phyloP scores from a whole-genome alignment of 2,113 vertebrate species.

The Otocyon megalotis region DNA sequence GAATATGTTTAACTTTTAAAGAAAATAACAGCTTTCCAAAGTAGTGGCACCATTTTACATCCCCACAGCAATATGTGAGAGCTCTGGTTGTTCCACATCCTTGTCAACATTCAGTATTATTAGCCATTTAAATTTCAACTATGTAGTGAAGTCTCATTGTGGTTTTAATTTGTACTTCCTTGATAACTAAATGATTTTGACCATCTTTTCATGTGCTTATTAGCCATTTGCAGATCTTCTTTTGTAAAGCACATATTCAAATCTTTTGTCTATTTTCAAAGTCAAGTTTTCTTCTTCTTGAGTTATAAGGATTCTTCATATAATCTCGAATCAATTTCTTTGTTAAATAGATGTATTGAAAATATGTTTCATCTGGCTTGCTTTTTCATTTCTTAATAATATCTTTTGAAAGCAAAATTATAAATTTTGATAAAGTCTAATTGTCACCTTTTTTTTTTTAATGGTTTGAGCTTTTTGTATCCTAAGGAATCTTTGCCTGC shows the following conservation, averaged over 20 bases:
- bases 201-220: neutral
- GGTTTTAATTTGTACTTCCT: neutral
- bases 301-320: neutral
- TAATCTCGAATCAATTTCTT: neutral
- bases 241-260: neutral
- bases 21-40: neutral
- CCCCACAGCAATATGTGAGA: no score
- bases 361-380: neutral
- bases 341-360: neutral
- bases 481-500: neutral
- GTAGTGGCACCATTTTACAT: neutral
- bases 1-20: neutral
- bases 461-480: neutral
- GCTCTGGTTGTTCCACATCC: neutral
- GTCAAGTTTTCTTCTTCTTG: neutral
- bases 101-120: neutral
- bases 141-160: neutral
- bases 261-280: neutral
- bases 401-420: neutral
- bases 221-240: neutral
- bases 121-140: neutral
- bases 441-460: neutral
- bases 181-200: neutral
- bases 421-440: neutral
- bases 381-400: neutral